Conservation (phyloP, 2,888 invertebrate species). For the Coelopa pilipes region DNA sequence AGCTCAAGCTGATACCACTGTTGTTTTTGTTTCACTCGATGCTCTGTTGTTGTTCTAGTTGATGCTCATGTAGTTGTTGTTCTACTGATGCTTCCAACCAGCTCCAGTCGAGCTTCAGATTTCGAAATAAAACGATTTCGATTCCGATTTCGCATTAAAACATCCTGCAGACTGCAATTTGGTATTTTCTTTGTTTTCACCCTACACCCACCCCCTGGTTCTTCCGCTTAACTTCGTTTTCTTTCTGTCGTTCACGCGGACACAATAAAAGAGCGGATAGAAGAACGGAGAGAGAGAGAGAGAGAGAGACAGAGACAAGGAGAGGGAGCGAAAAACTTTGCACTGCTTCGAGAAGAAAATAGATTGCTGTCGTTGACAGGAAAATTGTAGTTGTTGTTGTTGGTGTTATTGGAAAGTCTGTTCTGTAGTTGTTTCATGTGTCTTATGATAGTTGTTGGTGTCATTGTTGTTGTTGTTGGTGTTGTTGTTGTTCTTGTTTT, state of each 20-base stretch:
- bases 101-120: conserved; percentile 5
- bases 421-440: too few relatives aligned
- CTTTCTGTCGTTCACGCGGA: not conserved
- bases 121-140: conserved; percentile 13
- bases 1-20: too few relatives aligned
- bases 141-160: conserved; percentile 18
- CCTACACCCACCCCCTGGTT: not conserved
- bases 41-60: too few relatives aligned
- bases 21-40: too few relatives aligned
- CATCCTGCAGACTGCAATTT: conserved; percentile 11
- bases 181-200: not conserved
- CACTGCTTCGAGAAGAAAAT: conserved; percentile 11
- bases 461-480: not conserved
- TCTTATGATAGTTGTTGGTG: too few relatives aligned
- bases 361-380: conserved; percentile 25
- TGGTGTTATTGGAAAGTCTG: too few relatives aligned
- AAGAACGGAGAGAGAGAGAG: not conserved
- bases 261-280: not conserved
- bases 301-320: not conserved
- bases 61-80: not conserved
- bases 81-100: conserved; percentile 1
- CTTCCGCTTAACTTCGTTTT: not conserved
- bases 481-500: not conserved
- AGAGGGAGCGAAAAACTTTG: not conserved
- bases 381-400: not conserved